A percentile compares a stretch with the other conserved stretches of the same genome.
Conservation (phyloP, 1,140 invertebrate species). For the Heliconius melpomene region DNA sequence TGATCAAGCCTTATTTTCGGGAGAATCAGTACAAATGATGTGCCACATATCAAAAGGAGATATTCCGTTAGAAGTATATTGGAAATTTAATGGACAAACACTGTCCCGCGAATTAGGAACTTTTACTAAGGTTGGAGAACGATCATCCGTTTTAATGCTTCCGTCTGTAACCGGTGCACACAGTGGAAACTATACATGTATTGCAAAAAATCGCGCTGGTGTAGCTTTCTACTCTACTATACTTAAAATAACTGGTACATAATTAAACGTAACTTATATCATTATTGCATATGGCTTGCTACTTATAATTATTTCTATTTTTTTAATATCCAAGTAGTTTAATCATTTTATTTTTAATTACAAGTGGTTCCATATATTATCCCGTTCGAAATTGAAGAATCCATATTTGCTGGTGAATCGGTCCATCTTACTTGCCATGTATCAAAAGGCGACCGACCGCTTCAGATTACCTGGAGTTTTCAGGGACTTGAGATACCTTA, state of each 20-base stretch:
- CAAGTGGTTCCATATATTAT: conserved; percentile 84
- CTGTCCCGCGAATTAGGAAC: conserved; percentile 63
- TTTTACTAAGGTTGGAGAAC: conserved; percentile 83
- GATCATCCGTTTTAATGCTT: conserved; percentile 85
- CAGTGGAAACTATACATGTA: conserved; percentile 86
- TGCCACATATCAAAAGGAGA: conserved; percentile 87
- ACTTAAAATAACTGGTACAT: conserved; percentile 87
- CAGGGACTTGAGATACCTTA: conserved; percentile 84
- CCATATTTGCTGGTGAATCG: conserved; percentile 86
- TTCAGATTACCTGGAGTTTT: conserved; percentile 83
- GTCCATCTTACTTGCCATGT: conserved; percentile 86
- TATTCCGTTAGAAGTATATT: conserved; percentile 83
- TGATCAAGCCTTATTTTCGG: conserved; percentile 75
- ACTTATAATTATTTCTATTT: conserved; percentile 38
- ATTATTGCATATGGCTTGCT: conserved; percentile 32
- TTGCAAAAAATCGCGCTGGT: conserved; percentile 86
- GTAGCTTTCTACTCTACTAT: conserved; percentile 84
- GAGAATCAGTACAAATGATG: conserved; percentile 85
- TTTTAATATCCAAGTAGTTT: conserved; percentile 35
- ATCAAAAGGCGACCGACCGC: conserved; percentile 85
- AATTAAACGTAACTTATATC: conserved; percentile 35
- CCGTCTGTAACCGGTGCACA: conserved; percentile 83
- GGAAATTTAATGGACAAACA: conserved; percentile 80
- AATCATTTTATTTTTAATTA: conserved; percentile 54
- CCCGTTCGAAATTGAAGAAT: conserved; percentile 85